Evolutionary conservation across 2,113 vertebrate species (phyloP), one percentile per base, ranked within the genome.

Genomic region (Trinectes maculatus): DNA sequence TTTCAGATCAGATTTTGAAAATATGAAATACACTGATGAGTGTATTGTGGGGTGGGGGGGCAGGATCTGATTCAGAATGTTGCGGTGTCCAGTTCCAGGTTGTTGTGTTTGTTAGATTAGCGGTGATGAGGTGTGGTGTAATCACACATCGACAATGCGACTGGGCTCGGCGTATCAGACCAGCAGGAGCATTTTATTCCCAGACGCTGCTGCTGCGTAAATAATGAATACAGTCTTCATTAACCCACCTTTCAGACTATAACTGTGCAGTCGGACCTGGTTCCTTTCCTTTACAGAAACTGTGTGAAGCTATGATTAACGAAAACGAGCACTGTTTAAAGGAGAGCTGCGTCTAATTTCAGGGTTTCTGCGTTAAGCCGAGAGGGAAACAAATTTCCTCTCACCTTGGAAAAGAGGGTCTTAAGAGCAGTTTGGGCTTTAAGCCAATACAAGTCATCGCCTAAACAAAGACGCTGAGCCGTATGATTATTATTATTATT

Each of bases 21-120:
- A n/a, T n/a, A 39, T n/a, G 0, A 16, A 37, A 39, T 2, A 39
- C 7, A 39, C 16, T n/a, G 16, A 31, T 4, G 4, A 31, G 29
- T 31, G n/a, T 69, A 37, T 8, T 56, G 55, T 65, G 53, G 61
- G 21, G 55, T n/a, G 47, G 64, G 59, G 54, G 74, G 53, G 48
- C 26, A 10, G 49, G 49, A 71, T 82, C 63, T 55, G 19, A 55
- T 26, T 37, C 51, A 64, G 15, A 5, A 8, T 51, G 57, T 37
- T 16, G 8, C 18, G 25, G 55, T 69, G 49, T 73, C 60, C 19
- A 67, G 22, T 48, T 77, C 31, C 69, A 70, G 69, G 47, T 52
- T 66, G 49, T 64, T 49, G 56, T 46, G 62, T 72, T 71, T 71
- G 51, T 67, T 83, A 40, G 53, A 89, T 82, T 69, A 85, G 55